phyloP scores from a whole-genome alignment of 2,797 vertebrate genomes.

The Silurus lanzhouensis region DNA sequence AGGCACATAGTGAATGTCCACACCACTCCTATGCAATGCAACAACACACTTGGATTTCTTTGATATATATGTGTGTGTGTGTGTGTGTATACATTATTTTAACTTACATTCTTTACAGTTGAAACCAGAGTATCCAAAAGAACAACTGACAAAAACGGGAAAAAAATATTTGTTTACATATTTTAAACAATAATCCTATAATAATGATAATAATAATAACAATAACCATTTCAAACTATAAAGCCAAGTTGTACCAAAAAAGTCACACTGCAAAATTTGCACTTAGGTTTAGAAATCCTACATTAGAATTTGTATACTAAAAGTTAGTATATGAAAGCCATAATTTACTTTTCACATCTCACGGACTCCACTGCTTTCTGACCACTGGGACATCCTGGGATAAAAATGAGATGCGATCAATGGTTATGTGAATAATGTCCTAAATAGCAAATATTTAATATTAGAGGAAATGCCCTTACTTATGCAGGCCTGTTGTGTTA shows the following conservation, averaged over 20 bases:
- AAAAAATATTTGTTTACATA: neutral
- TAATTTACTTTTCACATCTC: neutral
- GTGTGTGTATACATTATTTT: too few species aligned
- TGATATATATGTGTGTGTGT: too few species aligned
- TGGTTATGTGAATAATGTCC: neutral
- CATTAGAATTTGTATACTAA: neutral
- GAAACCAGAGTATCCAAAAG: slow-evolving; percentile 50
- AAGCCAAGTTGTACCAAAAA: neutral
- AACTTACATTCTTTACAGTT: slow-evolving; percentile 54
- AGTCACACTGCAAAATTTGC: neutral
- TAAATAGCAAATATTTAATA: neutral
- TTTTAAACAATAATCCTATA: too few species aligned
- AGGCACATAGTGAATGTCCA: neutral
- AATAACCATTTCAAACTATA: neutral
- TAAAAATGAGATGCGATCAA: neutral
- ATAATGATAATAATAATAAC: too few species aligned
- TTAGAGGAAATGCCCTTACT: slow-evolving; percentile 12
- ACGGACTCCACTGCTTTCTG: neutral
- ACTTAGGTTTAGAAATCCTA: neutral
- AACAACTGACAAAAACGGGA: slow-evolving; percentile 33
- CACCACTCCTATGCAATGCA: neutral
- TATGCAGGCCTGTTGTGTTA: neutral
- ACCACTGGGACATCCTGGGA: slow-evolving; percentile 39
- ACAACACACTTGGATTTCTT: neutral
- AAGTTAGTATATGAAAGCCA: neutral